Base-by-base conservation (phyloP, 2,888 invertebrate genomes). In the Corythucha ciliata region DNA sequence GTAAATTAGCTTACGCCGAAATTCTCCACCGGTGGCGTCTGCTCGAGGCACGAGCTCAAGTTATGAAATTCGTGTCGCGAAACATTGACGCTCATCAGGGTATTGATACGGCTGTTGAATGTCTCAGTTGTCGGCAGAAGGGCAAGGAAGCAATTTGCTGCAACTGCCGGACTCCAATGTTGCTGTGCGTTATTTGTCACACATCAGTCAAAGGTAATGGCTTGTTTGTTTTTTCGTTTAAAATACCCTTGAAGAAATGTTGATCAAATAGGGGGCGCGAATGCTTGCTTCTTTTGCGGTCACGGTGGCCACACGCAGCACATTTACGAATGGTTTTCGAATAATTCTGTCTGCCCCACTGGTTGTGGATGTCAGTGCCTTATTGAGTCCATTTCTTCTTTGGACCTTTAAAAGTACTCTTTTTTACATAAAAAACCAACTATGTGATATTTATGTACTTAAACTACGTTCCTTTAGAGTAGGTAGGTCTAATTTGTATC, bases 361-460 rank as follows among this genome's bases (percentile, higher is more conserved):
- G 93, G 92, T 24, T 96, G 96, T 70, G 92, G 93, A 22, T 96
- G 96, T 69, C 75, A 75, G 58, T 96, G 94, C 67, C 71, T 89
- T 52, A 74, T 78, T 56, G 84, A 86, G 64, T 83, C 77, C 53
- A 72, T 73, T 54, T 69, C 66, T 50, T 70, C 78, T 57, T 69
- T 75, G 59, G 69, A 68, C 54, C 66, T 66, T 57, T 70, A 64
- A 33, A 33, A 33, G n/a, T n/a, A n/a, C n/a, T n/a, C n/a, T n/a
- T n/a, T n/a, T n/a, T n/a, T n/a, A n/a, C n/a, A n/a, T n/a, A n/a
- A n/a, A n/a, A n/a, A n/a, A n/a, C n/a, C n/a, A n/a, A n/a, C n/a
- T n/a, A n/a, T n/a, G n/a, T n/a, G n/a, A n/a, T n/a, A n/a, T n/a
- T n/a, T n/a, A n/a, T n/a, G n/a, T n/a, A n/a, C n/a, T n/a, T n/a